Percentiles rank a stretch among this genome's conserved stretches.
Conservation (phyloP, 2,113 vertebrate species). For the Chloroceryle aenea region DNA sequence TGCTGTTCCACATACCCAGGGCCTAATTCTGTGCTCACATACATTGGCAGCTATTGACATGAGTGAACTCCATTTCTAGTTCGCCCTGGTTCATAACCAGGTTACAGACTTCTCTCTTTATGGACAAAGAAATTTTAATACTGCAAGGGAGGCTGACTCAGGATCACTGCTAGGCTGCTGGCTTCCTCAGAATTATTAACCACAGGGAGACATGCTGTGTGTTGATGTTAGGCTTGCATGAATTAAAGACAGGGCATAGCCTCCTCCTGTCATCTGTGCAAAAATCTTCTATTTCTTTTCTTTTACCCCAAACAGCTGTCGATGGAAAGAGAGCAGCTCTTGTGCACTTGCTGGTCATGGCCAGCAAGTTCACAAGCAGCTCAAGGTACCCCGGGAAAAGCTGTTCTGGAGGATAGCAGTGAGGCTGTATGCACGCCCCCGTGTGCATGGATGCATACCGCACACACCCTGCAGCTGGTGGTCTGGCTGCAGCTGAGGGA, state of each 20-base stretch:
- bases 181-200: background rate
- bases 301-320: background rate
- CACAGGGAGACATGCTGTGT: fast-evolving
- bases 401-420: background rate
- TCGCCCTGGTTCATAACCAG: background rate
- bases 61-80: background rate
- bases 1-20: background rate
- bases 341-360: fast-evolving
- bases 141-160: background rate
- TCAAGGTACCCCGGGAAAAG: background rate
- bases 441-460: fast-evolving
- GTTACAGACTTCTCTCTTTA: background rate
- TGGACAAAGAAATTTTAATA: background rate
- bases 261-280: background rate
- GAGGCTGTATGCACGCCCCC: fast-evolving
- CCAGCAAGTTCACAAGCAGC: background rate
- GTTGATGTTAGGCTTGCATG: background rate
- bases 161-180: background rate
- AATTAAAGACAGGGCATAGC: background rate
- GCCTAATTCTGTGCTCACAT: background rate
- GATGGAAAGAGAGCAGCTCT: background rate
- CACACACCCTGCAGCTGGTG: fast-evolving
- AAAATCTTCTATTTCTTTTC: background rate
- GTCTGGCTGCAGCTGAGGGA: background rate
- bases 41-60: background rate